These are phyloP conservation scores for Pammene aurita DNA, from an alignment of 2,888 invertebrate genomes.

Conservation along the genomic window DNA sequence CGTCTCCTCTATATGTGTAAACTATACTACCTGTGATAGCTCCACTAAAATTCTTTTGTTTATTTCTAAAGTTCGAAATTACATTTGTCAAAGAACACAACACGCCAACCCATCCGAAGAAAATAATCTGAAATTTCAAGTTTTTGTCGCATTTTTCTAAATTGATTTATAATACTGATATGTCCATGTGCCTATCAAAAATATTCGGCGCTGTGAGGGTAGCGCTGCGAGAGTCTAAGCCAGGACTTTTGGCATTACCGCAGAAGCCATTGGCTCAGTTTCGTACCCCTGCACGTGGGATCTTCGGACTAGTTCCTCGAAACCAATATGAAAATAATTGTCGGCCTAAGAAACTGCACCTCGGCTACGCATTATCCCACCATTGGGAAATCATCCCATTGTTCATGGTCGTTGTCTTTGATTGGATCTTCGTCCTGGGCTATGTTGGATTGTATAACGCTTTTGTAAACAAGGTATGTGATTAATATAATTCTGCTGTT, in stretches of 20 bases:
- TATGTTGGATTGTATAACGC: slow-evolving; percentile 52
- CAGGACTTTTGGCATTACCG: slow-evolving; percentile 17
- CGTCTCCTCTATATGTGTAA: too few relatives aligned
- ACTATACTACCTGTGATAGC: too few relatives aligned
- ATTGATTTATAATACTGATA: not conserved
- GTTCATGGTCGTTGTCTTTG: slow-evolving; percentile 52
- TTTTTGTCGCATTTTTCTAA: not conserved
- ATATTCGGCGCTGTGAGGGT: slow-evolving; percentile 25
- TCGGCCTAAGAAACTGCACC: slow-evolving; percentile 53
- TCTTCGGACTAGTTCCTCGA: slow-evolving; percentile 55
- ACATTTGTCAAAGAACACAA: too few relatives aligned
- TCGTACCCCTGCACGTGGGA: slow-evolving; percentile 22
- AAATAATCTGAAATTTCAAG: not conserved
- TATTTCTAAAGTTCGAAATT: too few relatives aligned
- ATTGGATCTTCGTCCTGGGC: slow-evolving; percentile 48
- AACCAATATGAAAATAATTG: slow-evolving; percentile 65
- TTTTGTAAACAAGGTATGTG: slow-evolving; percentile 60
- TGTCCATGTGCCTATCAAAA: slow-evolving; percentile 17
- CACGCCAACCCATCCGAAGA: too few relatives aligned
- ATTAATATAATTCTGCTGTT: not conserved
- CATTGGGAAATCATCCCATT: slow-evolving; percentile 73
- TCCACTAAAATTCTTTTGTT: too few relatives aligned
- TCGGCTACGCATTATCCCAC: slow-evolving; percentile 54
- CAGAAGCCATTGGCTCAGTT: slow-evolving; percentile 14
- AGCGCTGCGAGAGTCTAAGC: not conserved